Conservation (phyloP, 2,797 vertebrate species). For the Momotus momota region DNA sequence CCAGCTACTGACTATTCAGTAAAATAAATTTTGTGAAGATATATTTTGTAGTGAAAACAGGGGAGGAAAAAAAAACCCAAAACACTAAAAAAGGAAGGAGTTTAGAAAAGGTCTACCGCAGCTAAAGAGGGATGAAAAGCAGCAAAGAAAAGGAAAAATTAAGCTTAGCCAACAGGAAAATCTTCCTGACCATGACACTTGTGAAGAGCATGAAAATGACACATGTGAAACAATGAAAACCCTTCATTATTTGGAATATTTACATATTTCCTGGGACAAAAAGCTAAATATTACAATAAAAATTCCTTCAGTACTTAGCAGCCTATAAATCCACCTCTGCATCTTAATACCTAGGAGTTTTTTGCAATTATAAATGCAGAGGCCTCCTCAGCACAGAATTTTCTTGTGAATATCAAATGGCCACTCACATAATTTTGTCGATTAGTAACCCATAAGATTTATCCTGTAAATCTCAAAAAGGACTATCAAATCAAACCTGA, state of each 20-base stretch:
- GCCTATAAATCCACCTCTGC: not conserved
- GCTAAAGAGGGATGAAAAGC: not conserved
- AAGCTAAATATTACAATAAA: not conserved
- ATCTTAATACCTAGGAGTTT: not conserved
- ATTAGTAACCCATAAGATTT: not conserved
- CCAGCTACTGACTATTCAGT: not conserved
- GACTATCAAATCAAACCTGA: not conserved
- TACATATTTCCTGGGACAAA: not conserved
- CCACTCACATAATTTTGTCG: not conserved
- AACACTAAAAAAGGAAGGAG: not conserved
- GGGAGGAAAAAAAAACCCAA: not conserved
- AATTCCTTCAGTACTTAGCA: not conserved
- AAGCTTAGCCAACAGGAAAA: not conserved
- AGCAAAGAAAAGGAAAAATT: not conserved
- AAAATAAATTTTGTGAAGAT: not conserved
- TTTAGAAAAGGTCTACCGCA: not conserved
- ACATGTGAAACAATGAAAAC: not conserved
- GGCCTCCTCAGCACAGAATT: not conserved
- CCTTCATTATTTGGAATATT: not conserved
- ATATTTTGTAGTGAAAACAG: not conserved
- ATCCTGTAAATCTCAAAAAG: not conserved
- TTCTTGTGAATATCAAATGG: not conserved
- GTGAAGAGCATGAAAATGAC: not conserved
- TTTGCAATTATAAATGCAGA: not conserved
- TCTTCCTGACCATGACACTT: not conserved